A percentile compares a stretch with the other conserved stretches of the same genome.
Conservation (phyloP, 2,888 invertebrate genomes). For the Diplolepis rosae region DNA sequence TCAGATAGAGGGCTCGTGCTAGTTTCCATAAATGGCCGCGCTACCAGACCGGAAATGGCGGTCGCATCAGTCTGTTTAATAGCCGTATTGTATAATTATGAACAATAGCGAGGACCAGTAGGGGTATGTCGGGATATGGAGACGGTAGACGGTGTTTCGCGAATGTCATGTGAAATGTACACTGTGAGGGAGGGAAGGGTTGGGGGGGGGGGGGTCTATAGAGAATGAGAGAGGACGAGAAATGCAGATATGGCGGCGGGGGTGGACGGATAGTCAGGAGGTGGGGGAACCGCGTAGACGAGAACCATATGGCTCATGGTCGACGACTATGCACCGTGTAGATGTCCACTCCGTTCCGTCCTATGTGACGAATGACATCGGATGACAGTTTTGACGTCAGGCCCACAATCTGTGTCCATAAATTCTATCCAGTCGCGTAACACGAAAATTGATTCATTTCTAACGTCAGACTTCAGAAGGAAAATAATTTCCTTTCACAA, state of each 20-base stretch:
- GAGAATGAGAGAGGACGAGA: constrained; percentile 40
- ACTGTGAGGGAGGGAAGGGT: constrained; percentile 37
- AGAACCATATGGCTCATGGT: constrained; percentile 60
- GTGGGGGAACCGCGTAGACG: constrained; percentile 40
- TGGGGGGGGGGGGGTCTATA: constrained; percentile 54
- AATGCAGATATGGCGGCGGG: constrained; percentile 35
- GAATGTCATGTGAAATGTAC: constrained; percentile 46
- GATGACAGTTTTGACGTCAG: constrained; percentile 67
- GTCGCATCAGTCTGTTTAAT: constrained; percentile 74
- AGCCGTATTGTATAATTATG: constrained; percentile 74
- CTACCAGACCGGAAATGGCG: constrained; percentile 67
- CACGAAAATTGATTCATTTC: constrained; percentile 11
- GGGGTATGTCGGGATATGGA: constrained; percentile 51
- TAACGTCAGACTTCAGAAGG: neutral
- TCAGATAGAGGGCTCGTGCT: constrained; percentile 51
- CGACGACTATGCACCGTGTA: constrained; percentile 55
- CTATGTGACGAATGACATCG: constrained; percentile 66
- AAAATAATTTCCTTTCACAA: neutral
- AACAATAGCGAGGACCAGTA: constrained; percentile 65
- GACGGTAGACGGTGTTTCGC: constrained; percentile 45
- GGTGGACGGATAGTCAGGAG: constrained; percentile 28
- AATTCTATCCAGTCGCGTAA: constrained; percentile 14
- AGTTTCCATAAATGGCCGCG: constrained; percentile 68
- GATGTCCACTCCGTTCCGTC: constrained; percentile 64
- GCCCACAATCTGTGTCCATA: constrained; percentile 40